Evolutionary conservation across 2,113 vertebrate species (phyloP), one percentile per base, ranked within the genome.

Genomic region (Xiphorhynchus elegans): DNA sequence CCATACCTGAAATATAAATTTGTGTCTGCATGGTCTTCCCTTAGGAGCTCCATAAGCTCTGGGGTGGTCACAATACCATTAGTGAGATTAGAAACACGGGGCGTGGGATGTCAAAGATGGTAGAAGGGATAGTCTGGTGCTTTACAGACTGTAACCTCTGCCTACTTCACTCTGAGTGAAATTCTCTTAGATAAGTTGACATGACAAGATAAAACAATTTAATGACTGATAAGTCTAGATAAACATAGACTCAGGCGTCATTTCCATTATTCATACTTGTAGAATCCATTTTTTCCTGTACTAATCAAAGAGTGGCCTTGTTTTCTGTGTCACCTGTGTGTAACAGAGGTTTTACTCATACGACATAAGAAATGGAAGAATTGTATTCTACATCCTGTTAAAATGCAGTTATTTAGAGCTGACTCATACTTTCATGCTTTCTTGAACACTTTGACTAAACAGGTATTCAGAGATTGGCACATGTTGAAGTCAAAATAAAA

Each of bases 161-260:
- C 33, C 28, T 74, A 8, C 31, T 28, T 58, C 4, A 0, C 16
- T 67, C 20, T 42, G 37, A 52, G 18, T 80, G 62, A 93, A 87
- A 92, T 92, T 96, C 58, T 82, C 88, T 84, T 67, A 62, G 53
- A 42, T 94, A 90, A 63, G 18, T 74, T n/a, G 5, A 2, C 37
- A 31, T 81, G 49, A 79, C 59, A 93, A 82, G 64, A 93, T 83
- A 68, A 73, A 84, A 73, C 68, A 63, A 31, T 84, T 79, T 94
- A 42, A 68, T 79, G 35, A 84, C 69, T 76, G 69, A 79, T 81
- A 84, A 84, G 70, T 94, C 80, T 75, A 79, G 53, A 58, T 84
- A 86, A 90, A 55, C 7, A 73, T 25, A 90, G 66, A 75, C 72
- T 70, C 66, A 93, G 60, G 82, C 50, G 74, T 24, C 20, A 39